Percentiles rank a stretch among this genome's conserved stretches.
Conservation (phyloP, 2,888 invertebrate genomes). For the Meta bourneti region DNA sequence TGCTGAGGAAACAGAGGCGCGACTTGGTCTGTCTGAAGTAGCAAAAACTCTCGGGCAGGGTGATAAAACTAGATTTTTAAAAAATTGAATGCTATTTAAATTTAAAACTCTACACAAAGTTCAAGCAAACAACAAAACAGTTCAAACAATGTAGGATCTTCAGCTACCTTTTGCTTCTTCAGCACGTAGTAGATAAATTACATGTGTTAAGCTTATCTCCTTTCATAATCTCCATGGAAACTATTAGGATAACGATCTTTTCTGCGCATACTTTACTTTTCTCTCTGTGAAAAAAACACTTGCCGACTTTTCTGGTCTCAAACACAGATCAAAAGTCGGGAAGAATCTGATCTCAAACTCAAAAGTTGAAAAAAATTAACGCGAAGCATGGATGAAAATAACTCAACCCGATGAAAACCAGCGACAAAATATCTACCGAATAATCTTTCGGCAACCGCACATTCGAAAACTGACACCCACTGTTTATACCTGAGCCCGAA, state of each 20-base stretch:
- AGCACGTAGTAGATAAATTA: background rate
- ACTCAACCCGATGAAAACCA: constrained; percentile 38
- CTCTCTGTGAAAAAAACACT: background rate
- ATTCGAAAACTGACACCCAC: constrained; percentile 31
- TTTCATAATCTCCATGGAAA: background rate
- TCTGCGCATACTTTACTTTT: background rate
- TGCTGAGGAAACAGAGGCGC: no score
- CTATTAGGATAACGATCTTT: background rate
- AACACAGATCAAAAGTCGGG: background rate
- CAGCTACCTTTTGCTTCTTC: background rate
- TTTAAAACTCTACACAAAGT: no score
- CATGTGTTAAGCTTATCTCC: background rate
- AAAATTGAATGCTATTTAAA: no score
- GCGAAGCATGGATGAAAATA: constrained; percentile 30
- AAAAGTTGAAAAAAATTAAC: background rate
- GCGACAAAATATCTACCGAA: constrained; percentile 47
- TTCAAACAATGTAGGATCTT: no score
- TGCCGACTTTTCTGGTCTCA: background rate
- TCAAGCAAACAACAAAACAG: no score
- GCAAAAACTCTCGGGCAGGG: no score
- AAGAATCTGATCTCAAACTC: background rate
- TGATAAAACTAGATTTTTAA: no score
- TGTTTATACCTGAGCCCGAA: constrained; percentile 19
- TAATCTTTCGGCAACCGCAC: constrained; percentile 14
- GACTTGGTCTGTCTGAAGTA: no score